A percentile compares a stretch with the other conserved stretches of the same genome.
phyloP scores from a whole-genome alignment of 2,113 vertebrate species.

The Rhagologus leucostigma region DNA sequence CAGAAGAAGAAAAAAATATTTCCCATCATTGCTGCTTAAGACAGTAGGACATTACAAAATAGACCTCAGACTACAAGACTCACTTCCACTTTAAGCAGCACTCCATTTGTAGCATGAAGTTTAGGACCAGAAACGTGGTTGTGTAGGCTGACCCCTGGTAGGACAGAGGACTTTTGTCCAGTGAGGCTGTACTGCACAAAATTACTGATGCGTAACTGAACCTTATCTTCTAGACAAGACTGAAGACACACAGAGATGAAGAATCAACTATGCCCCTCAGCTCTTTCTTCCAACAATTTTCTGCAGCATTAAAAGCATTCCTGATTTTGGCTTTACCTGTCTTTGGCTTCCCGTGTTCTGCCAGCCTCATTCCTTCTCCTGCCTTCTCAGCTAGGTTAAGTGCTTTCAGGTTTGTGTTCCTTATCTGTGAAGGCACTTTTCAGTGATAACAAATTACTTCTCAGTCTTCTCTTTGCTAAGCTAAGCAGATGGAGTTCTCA shows the following conservation, averaged over 20 bases:
- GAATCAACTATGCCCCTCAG: neutral
- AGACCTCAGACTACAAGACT: neutral
- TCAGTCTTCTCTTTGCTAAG: neutral
- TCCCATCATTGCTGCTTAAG: neutral
- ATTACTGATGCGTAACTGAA: neutral
- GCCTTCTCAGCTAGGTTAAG: neutral
- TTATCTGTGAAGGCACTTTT: neutral
- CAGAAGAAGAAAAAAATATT: neutral
- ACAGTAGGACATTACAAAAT: neutral
- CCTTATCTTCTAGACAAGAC: neutral
- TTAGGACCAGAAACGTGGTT: neutral
- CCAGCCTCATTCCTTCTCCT: neutral
- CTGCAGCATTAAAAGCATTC: neutral
- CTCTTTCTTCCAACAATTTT: neutral
- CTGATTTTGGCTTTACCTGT: neutral
- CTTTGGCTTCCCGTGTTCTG: neutral
- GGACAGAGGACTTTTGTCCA: neutral
- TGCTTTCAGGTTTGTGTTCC: neutral
- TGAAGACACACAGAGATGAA: neutral
- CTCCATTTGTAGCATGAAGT: neutral
- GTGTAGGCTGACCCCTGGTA: neutral
- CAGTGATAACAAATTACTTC: neutral
- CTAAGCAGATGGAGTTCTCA: neutral
- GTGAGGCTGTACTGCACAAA: neutral
- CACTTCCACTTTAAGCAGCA: neutral